Conservation (phyloP, 2,797 vertebrate genomes). For the Microctenopoma steveboyesi region DNA sequence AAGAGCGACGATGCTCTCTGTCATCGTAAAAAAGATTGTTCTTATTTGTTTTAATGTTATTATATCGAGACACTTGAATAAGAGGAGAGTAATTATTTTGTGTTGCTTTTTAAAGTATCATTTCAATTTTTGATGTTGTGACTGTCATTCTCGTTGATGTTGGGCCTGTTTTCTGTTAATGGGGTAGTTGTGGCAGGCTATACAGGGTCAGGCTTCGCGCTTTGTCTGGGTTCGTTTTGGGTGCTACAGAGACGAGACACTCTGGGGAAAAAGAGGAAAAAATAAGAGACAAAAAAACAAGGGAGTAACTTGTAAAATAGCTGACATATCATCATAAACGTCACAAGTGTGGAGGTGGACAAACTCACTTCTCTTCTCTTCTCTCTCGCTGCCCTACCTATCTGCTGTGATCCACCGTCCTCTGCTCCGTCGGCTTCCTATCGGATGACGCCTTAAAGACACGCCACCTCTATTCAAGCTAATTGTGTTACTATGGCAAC, state of each 20-base stretch:
- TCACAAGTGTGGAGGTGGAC: conserved; percentile 64
- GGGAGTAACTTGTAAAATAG: conserved; percentile 77
- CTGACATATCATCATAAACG: conserved; percentile 77
- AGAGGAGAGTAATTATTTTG: conserved; percentile 80
- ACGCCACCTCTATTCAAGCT: conserved; percentile 37
- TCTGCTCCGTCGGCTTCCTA: conserved; percentile 48
- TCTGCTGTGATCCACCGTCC: conserved; percentile 53
- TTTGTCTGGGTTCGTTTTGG: conserved; percentile 61
- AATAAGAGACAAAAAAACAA: conserved; percentile 28
- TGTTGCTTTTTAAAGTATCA: conserved; percentile 78
- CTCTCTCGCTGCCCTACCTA: conserved; percentile 32
- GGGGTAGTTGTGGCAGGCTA: conserved; percentile 68
- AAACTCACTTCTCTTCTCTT: conserved; percentile 38
- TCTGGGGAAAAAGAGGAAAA: conserved; percentile 20
- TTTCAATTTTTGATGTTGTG: conserved; percentile 77
- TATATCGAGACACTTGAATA: conserved; percentile 82
- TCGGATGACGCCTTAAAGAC: conserved; percentile 53
- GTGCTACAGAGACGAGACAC: conserved; percentile 71
- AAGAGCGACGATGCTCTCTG: conserved; percentile 63
- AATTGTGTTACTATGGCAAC: conserved; percentile 41
- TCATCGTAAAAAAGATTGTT: conserved; percentile 72
- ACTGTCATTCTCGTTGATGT: conserved; percentile 76
- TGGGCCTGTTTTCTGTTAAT: conserved; percentile 71
- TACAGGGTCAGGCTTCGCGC: conserved; percentile 71
- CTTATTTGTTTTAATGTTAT: conserved; percentile 78